Base-by-base conservation (phyloP, 2,113 vertebrate genomes). In the Neodon shergylaensis region DNA sequence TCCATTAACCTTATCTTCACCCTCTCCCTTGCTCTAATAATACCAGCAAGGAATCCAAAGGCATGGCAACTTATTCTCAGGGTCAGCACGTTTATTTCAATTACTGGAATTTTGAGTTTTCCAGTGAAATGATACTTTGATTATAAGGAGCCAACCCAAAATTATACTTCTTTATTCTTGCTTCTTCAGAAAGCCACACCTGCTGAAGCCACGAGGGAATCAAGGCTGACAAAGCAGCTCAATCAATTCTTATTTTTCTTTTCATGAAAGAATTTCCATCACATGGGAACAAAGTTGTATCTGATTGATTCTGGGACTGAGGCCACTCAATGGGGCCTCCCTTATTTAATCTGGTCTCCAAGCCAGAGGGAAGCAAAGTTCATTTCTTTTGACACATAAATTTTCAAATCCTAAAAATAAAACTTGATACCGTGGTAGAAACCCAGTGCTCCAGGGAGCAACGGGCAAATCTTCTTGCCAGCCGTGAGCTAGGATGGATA, bases 241-340 rank as follows among this genome's bases (percentile, higher is more conserved):
- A 85, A 76, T 94, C 91, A 21, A 83, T 94, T 97, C 3, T 42
- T 86, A 83, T 87, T 96, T 96, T 97, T 86, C 94, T 94, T 74
- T 87, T 84, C 94, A 89, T 54, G 90, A 93, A 96, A 96, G 72
- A 93, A 92, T 52, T 89, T 88, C 90, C 31, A 78, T 85, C 90
- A 84, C 87, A 81, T 90, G 76, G 96, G 95, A 94, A 94, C 94
- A 98, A 96, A 98, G 97, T 97, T 97, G 95, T 93, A 92, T 77
- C 88, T 42, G 33, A 96, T 36, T 74, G 72, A 70, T 89, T 47
- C 88, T 77, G 77, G 74, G 89, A 92, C 63, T 31, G 39, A 66
- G 8, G 81, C 58, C 73, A 58, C 84, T 28, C 85, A 39, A 0
- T 28, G n/a, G 39, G 31, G 63, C 94, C 89, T 91, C 90, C 95